Evolutionary conservation across 1,140 invertebrate species (phyloP).

Genomic region (Drosophila hydei): DNA sequence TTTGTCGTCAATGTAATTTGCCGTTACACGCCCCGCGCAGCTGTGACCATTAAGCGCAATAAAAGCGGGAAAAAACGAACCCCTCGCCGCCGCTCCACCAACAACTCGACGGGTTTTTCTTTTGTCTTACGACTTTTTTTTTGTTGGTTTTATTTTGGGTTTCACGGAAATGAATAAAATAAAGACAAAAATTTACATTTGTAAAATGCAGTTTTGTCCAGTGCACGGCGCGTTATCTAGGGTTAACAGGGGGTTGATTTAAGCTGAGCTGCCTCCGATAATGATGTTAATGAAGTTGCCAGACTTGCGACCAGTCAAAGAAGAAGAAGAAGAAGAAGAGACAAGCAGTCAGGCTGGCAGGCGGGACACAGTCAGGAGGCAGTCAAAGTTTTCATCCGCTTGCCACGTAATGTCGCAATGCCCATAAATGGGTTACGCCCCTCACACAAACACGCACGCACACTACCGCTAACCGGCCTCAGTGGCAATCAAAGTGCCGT

Average conservation of each 20-base stretch:
- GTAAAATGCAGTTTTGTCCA: conserved; percentile 11
- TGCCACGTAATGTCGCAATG: conserved; percentile 61
- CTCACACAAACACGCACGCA: background rate
- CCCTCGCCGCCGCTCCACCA: background rate
- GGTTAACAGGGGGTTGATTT: background rate
- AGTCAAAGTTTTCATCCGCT: conserved; percentile 52
- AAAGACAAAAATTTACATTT: background rate
- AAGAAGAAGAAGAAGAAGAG: background rate
- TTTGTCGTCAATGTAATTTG: conserved; percentile 73
- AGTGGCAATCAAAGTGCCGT: conserved; percentile 66
- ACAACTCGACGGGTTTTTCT: background rate
- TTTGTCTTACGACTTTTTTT: background rate
- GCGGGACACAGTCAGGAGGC: background rate
- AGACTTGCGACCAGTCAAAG: conserved; percentile 12
- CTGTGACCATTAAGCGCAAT: conserved; percentile 50
- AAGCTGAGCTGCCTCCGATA: conserved; percentile 28
- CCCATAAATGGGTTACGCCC: conserved; percentile 77
- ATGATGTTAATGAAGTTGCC: conserved; percentile 71
- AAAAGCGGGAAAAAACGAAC: conserved; percentile 7
- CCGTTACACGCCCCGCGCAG: conserved; percentile 45
- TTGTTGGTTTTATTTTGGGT: background rate
- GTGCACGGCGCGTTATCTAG: background rate
- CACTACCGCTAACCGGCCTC: background rate
- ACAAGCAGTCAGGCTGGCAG: background rate
- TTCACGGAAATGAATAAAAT: conserved; percentile 5